Percentiles rank a stretch among this genome's conserved stretches.
phyloP scores from a whole-genome alignment of 2,797 vertebrate species.

The Alosa sapidissima region DNA sequence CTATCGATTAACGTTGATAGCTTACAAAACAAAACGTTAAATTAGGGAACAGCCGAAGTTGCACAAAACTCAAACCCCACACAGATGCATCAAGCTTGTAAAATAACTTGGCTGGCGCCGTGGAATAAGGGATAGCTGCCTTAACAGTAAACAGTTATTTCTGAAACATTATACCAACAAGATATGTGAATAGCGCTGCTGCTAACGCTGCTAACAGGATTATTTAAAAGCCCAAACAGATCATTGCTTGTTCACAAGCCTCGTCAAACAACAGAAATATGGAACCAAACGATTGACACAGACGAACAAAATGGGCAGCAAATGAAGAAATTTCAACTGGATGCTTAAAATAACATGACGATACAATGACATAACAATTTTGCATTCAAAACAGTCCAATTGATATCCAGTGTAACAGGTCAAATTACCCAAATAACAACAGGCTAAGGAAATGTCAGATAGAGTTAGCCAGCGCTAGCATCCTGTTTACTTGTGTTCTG shows the following conservation, averaged over 20 bases:
- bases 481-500: background rate
- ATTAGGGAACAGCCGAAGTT: background rate
- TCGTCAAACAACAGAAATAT: background rate
- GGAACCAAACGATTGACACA: background rate
- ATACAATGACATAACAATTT: background rate
- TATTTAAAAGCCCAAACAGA: background rate
- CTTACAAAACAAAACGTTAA: background rate
- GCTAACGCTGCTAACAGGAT: background rate
- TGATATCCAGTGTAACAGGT: slow-evolving; percentile 9
- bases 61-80: background rate
- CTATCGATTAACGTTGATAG: background rate
- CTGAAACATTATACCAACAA: slow-evolving; percentile 14
- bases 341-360: background rate
- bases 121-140: background rate
- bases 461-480: background rate
- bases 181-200: background rate
- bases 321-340: background rate
- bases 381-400: background rate
- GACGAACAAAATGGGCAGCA: background rate
- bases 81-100: background rate
- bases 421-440: background rate
- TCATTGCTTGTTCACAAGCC: background rate
- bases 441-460: background rate
- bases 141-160: background rate
- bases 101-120: background rate